These are phyloP conservation scores for Masticophis lateralis DNA, from an alignment of 2,797 vertebrate species.

Conservation along the genomic window DNA sequence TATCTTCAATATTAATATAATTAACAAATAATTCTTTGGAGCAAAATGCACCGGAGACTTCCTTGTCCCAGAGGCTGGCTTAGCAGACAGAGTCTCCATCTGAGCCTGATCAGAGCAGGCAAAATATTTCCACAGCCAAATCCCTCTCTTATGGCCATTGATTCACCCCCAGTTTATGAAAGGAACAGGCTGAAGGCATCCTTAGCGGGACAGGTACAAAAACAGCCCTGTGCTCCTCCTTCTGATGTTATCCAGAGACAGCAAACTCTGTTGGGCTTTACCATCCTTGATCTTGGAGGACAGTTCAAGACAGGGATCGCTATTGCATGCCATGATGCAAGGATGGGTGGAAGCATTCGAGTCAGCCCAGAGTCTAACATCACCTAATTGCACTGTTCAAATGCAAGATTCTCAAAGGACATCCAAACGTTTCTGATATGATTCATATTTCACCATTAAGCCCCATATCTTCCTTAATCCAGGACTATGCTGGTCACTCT, in stretches of 20 bases:
- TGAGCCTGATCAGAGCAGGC: not conserved
- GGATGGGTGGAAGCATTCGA: not conserved
- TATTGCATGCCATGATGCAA: not conserved
- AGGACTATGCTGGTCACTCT: not conserved
- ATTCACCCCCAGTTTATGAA: not conserved
- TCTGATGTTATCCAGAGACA: not conserved
- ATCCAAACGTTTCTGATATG: not conserved
- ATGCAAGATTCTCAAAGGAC: not conserved
- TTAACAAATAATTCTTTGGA: not conserved
- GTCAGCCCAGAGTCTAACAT: not conserved
- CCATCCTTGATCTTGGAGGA: not conserved
- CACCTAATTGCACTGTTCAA: not conserved
- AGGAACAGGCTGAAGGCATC: not conserved
- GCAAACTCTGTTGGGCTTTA: not conserved
- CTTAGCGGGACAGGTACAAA: not conserved
- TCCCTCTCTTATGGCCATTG: not conserved
- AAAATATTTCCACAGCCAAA: not conserved
- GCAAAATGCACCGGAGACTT: not conserved
- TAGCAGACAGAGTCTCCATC: not conserved
- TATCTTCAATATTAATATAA: slow-evolving; percentile 28
- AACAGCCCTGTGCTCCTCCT: not conserved
- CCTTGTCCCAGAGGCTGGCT: not conserved
- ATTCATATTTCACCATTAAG: not conserved
- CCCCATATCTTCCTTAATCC: not conserved
- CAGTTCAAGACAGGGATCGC: not conserved